Conservation (phyloP, 2,113 vertebrate genomes). For the Chaetops frenatus region DNA sequence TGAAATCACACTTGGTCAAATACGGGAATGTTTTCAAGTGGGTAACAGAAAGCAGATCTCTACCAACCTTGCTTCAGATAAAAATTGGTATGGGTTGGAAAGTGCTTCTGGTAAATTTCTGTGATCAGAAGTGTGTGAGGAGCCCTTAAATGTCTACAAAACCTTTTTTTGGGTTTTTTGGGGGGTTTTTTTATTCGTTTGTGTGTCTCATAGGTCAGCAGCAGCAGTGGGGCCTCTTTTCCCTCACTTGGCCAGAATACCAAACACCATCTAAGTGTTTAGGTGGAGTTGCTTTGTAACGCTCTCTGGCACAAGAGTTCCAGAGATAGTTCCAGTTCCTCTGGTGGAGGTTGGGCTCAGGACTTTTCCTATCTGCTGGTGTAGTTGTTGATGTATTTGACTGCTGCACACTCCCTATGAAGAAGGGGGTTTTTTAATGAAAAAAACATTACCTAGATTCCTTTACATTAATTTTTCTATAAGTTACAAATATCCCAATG, state of each 20-base stretch:
- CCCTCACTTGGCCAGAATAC: not conserved
- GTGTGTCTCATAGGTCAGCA: not conserved
- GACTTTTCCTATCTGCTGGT: not conserved
- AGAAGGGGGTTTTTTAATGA: not conserved
- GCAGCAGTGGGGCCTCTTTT: not conserved
- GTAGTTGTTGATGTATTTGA: not conserved
- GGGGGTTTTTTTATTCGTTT: not conserved
- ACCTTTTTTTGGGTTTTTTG: not conserved
- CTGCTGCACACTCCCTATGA: not conserved
- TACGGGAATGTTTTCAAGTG: not conserved
- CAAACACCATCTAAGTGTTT: not conserved
- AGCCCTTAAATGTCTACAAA: not conserved
- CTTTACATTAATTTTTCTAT: not conserved
- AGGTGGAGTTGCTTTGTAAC: not conserved
- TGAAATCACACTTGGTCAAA: not conserved
- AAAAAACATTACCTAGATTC: not conserved
- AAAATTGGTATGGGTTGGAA: not conserved
- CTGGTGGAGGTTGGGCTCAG: not conserved
- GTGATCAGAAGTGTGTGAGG: not conserved
- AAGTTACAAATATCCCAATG: not conserved
- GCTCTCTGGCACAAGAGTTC: not conserved
- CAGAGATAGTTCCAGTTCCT: not conserved
- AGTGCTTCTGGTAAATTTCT: not conserved
- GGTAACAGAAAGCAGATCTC: rapidly evolving
- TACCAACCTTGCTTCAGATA: not conserved